These are phyloP conservation scores for Pampus argenteus DNA, from an alignment of 2,797 vertebrate species.

Conservation along the genomic window DNA sequence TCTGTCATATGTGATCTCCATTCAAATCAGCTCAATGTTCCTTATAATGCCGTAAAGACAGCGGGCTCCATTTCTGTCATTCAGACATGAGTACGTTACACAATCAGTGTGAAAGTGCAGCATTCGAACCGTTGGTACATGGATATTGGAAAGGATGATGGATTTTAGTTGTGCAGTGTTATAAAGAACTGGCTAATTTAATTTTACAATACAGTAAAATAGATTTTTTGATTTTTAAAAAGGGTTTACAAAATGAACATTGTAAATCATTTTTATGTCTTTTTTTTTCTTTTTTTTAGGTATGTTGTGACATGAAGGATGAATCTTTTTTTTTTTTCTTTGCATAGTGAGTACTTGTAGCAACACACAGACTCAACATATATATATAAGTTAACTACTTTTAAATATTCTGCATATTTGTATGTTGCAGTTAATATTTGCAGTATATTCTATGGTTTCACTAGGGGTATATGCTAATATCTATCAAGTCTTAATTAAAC, in stretches of 20 bases:
- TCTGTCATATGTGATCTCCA: slow-evolving; percentile 42
- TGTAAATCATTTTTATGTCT: too few relatives aligned
- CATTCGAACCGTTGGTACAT: slow-evolving; percentile 1
- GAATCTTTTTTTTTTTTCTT: too few relatives aligned
- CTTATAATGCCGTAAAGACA: slow-evolving; percentile 38
- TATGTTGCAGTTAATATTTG: neutral
- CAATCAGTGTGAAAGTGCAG: slow-evolving; percentile 17
- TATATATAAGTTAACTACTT: neutral
- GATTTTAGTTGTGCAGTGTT: neutral
- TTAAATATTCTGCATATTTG: neutral
- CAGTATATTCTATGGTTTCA: neutral
- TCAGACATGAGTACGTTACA: slow-evolving; percentile 29
- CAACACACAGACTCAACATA: neutral
- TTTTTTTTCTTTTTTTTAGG: too few relatives aligned
- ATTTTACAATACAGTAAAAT: neutral
- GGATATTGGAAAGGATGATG: neutral
- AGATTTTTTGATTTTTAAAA: neutral
- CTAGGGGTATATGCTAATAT: neutral
- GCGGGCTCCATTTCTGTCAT: slow-evolving; percentile 40
- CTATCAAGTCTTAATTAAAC: neutral
- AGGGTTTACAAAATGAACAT: neutral
- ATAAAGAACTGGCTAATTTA: too few relatives aligned
- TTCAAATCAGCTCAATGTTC: slow-evolving; percentile 39
- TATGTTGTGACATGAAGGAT: too few relatives aligned
- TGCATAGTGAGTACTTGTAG: neutral